These are phyloP conservation scores for Scopus umbretta DNA, from an alignment of 2,113 vertebrate species.

Conservation along the genomic window DNA sequence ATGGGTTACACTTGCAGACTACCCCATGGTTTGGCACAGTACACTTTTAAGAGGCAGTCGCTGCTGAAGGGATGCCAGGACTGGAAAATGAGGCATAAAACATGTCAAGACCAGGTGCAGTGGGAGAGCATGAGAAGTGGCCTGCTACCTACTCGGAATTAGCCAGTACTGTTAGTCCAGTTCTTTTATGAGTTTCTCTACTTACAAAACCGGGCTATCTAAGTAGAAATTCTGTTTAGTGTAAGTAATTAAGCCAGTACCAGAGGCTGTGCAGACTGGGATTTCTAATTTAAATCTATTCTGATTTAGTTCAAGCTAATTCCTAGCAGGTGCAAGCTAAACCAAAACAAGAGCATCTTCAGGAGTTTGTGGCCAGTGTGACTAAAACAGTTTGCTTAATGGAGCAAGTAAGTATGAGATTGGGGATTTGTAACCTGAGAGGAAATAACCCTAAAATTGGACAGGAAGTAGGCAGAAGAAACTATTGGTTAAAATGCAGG, in stretches of 20 bases:
- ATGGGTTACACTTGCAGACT: background rate
- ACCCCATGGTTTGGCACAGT: slow-evolving; percentile 40
- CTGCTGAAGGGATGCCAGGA: slow-evolving; percentile 27
- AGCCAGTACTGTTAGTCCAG: background rate
- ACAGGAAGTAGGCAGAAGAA: background rate
- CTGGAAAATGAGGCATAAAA: background rate
- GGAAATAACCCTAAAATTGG: background rate
- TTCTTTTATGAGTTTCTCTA: background rate
- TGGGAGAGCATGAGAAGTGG: background rate
- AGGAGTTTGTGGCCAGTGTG: background rate
- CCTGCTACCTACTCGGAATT: background rate
- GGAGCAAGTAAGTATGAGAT: no score
- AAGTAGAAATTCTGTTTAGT: background rate
- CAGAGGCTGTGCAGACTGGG: background rate
- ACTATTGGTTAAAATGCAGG: background rate
- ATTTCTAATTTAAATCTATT: background rate
- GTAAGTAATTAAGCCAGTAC: slow-evolving; percentile 2
- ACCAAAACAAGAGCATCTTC: background rate
- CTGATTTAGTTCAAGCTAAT: slow-evolving; percentile 6
- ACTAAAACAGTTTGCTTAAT: background rate
- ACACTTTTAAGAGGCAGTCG: slow-evolving; percentile 37
- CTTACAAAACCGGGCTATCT: background rate
- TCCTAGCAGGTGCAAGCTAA: slow-evolving; percentile 12
- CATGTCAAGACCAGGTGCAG: background rate
- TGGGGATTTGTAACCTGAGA: background rate